A percentile compares a stretch with the other conserved stretches of the same genome.
Conservation (phyloP, 2,888 invertebrate genomes). For the Coecobrya sp. region DNA sequence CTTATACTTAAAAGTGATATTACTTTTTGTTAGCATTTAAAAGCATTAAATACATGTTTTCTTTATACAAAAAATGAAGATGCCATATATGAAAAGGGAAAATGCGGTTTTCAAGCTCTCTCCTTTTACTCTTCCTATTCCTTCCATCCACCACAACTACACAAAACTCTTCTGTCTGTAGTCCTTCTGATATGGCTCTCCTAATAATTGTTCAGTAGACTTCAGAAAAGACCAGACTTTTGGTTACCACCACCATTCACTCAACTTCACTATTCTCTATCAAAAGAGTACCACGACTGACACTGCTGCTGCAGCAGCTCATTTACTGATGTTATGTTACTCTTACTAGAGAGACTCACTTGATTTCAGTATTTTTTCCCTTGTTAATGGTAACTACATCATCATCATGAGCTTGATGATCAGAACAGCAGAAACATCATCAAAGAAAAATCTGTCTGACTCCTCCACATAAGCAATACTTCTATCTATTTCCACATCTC, state of each 20-base stretch:
- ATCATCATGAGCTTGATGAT: not conserved
- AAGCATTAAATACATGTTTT: not conserved
- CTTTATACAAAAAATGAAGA: not conserved
- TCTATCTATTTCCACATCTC: not conserved
- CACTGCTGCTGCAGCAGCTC: not conserved
- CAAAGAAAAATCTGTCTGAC: constrained; percentile 37
- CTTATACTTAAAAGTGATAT: not conserved
- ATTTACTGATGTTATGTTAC: constrained; percentile 15
- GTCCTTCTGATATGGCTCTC: not conserved
- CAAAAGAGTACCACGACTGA: not conserved
- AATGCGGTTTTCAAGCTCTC: not conserved
- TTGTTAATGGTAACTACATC: constrained; percentile 27
- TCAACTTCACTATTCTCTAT: constrained; percentile 28
- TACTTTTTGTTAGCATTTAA: not conserved
- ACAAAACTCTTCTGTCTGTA: not conserved
- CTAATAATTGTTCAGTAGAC: not conserved
- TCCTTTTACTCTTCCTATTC: not conserved
- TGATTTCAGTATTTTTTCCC: constrained; percentile 8
- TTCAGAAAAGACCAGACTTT: constrained; percentile 4
- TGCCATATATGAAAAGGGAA: not conserved
- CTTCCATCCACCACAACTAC: not conserved
- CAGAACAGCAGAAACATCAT: constrained; percentile 16
- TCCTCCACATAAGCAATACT: not conserved
- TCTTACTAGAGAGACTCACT: not conserved
- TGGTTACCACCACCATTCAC: constrained; percentile 17